Evolutionary conservation across 2,113 vertebrate genomes (phyloP).

Genomic region (Triplophysa siluroides): DNA sequence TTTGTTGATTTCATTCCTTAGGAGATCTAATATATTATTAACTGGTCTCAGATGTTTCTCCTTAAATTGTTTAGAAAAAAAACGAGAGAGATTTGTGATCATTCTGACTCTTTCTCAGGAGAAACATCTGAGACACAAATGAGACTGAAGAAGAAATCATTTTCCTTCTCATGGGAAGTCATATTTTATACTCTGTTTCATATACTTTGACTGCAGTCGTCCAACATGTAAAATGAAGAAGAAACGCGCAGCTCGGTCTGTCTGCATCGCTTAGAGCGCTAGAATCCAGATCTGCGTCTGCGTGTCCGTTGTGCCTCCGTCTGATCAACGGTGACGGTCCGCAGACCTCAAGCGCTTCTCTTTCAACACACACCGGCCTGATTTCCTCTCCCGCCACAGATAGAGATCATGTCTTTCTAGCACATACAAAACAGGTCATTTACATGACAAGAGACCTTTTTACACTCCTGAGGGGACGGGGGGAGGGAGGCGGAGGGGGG

Average conservation of each 20-base stretch:
- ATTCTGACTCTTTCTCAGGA: no score
- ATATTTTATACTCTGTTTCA: background rate
- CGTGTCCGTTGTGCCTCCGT: conserved; percentile 16
- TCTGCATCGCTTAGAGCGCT: conserved; percentile 21
- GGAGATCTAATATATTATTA: no score
- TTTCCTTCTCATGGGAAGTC: no score
- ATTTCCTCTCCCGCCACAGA: conserved; percentile 54
- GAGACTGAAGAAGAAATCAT: no score
- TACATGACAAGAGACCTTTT: conserved; percentile 70
- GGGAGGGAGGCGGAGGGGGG: background rate
- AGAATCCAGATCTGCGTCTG: conserved; percentile 49
- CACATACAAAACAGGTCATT: conserved; percentile 64
- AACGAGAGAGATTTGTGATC: no score
- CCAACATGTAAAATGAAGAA: conserved; percentile 19
- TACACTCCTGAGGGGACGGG: conserved; percentile 54
- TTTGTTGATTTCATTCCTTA: no score
- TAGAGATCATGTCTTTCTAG: conserved; percentile 58
- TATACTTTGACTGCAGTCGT: background rate
- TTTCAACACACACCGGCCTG: conserved; percentile 33
- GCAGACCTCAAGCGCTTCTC: conserved; percentile 38
- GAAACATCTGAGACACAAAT: no score
- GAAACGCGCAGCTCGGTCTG: conserved; percentile 12
- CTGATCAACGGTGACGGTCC: conserved; percentile 43
- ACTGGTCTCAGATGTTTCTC: no score
- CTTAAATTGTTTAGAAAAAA: no score